Conservation (phyloP, 1,140 invertebrate genomes). For the Coenobita brevimanus region DNA sequence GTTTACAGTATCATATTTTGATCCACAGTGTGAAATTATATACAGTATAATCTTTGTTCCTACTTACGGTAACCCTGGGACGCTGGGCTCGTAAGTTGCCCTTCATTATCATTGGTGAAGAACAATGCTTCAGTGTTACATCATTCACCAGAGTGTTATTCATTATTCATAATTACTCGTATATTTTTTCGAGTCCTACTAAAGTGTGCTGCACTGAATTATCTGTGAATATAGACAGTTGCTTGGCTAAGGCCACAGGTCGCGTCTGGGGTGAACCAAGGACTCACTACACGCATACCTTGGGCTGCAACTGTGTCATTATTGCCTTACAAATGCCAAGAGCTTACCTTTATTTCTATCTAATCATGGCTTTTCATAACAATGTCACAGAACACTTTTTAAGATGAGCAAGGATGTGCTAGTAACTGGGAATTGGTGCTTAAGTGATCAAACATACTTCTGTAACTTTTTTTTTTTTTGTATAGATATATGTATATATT, state of each 20-base stretch:
- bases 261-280: conserved; percentile 1
- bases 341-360: conserved; percentile 60
- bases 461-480: no score
- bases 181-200: conserved; percentile 59
- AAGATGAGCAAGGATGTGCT: conserved; percentile 47
- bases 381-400: conserved; percentile 46
- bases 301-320: conserved; percentile 47
- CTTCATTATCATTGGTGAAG: conserved; percentile 49
- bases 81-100: conserved; percentile 44
- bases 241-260: conserved; percentile 12
- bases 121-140: conserved; percentile 59
- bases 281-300: conserved; percentile 49
- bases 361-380: conserved; percentile 60
- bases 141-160: conserved; percentile 64
- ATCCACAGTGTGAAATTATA: conserved; percentile 63
- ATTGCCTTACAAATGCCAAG: conserved; percentile 67
- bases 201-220: conserved; percentile 64
- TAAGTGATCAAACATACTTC: not conserved
- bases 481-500: no score
- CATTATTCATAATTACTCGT: conserved; percentile 60
- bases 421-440: no score
- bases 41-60: conserved; percentile 61
- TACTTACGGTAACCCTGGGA: conserved; percentile 58
- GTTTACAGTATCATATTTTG: conserved; percentile 63
- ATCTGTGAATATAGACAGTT: conserved; percentile 55